Percentiles rank a stretch among this genome's conserved stretches.
Evolutionary conservation across 2,113 vertebrate species (phyloP).

Genomic region (Microcebus tavaratra): DNA sequence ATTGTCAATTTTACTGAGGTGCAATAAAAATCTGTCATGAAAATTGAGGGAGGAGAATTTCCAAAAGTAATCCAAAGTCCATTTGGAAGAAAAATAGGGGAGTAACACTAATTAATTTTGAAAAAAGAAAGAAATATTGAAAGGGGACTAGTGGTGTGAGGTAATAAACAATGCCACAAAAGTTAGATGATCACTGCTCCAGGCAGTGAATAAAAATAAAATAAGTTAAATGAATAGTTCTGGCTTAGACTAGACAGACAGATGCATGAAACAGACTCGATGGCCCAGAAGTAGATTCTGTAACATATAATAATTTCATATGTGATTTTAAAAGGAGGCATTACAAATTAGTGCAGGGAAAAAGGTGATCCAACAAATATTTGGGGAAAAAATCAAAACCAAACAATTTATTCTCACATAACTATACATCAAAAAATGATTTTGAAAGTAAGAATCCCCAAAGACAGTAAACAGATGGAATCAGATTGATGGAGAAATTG

Average conservation of each 20-base stretch:
- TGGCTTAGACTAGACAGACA: neutral
- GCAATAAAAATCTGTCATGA: neutral
- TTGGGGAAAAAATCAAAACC: neutral
- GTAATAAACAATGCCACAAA: neutral
- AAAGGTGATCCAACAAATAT: neutral
- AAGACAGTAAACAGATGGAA: neutral
- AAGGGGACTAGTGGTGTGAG: neutral
- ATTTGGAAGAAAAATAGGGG: neutral
- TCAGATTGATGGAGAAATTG: neutral
- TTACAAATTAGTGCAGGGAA: neutral
- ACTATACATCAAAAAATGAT: neutral
- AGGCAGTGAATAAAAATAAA: no score
- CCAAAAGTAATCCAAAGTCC: neutral
- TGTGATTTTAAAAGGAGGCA: neutral
- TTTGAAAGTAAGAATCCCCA: neutral
- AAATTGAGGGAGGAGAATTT: neutral
- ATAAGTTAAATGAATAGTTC: neutral
- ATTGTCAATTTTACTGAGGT: neutral
- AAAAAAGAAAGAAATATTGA: neutral
- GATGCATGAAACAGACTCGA: neutral
- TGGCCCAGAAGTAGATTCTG: neutral
- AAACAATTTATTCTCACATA: neutral
- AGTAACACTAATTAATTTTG: neutral
- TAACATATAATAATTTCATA: neutral
- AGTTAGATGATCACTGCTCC: neutral